Evolutionary conservation across 2,113 vertebrate genomes (phyloP), one percentile per base, ranked within the genome.

Genomic region (Leptobrachium leishanense): DNA sequence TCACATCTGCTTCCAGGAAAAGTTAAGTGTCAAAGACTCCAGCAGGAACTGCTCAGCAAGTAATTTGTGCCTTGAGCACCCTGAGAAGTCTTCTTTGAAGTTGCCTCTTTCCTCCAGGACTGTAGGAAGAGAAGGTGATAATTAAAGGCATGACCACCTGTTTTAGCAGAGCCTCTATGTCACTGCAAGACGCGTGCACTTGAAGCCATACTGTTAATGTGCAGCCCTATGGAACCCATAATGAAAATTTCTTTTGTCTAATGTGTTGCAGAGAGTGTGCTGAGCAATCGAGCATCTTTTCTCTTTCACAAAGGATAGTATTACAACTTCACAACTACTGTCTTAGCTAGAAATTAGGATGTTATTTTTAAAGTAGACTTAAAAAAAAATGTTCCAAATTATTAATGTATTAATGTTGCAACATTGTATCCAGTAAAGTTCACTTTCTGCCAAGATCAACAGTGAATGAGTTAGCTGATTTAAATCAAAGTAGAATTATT

Each of bases 141-240:
- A 76, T 76, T 76, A 63, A 76, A 76, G 75, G 15, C 15, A 50
- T 40, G 75, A 76, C 75, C 75, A 76, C 75, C 75, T 76, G 75
- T 66, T 57, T 57, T 2, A 57, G 53, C 50, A 42, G 6, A 76
- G 65, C 31, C 12, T 7, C 50, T 43, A 15, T 43, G 5, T 54
- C 46, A 10, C 50, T 20, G 55, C 13, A 1, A 8, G 9, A 15
- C 13, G 55, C 13, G 65, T 57, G 15, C 75, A 76, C 75, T n/a
- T n/a, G 64, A 76, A 68, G 65, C 10, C 44, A 11, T 5, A n/a
- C 65, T 43, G 13, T 59, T 20, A 55, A 66, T 43, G 62, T 43
- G 31, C 9, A 57, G 50, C 64, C 65, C n/a, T 39, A 57, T 43
- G 50, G 41, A 43, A 55, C 53, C 44, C 44, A 42, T 43, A 54